Base-by-base conservation (phyloP, 2,797 vertebrate species). In the Tenualosa ilisha region DNA sequence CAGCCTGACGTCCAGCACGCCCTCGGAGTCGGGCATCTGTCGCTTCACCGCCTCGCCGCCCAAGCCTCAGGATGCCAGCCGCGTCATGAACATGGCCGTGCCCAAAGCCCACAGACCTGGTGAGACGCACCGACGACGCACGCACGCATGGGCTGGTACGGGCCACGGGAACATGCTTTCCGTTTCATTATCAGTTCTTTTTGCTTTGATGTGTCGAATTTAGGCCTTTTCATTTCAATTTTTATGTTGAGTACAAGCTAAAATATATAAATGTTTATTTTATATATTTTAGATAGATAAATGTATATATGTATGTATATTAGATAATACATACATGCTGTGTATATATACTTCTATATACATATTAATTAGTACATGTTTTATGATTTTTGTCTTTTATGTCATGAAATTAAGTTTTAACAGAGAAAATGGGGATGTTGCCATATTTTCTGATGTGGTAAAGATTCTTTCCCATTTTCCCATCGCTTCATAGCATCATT, bases 1-100 rank as follows among this genome's bases (percentile, higher is more conserved):
- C 96, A 99, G 98, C 92, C 94, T 99, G 92, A 97, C 98, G 88
- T 99, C 98, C 94, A 99, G 98, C 95, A 99, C 98, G 53, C 98
- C 98, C 0, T 99, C 98, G 22, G 98, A 99, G 93, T 99, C 98
- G 2, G 98, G 98, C 93, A 99, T 99, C 94, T 99, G 98, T 96
- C 95, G 98, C 87, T 99, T 99, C 91, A 99, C 98, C 0, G 98
- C 98, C 0, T 99, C 98, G 0, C 98, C 98, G 13, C 98, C 98
- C 65, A 99, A 99, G 94, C 98, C 98, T 94, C 98, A 99, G 96
- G 98, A 99, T 56, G 97, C 97, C 93, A 98, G 97, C 83, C 94
- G 98, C 81, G 97, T 98, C 93, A 97, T 94, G 95, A 99, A 97
- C 93, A 99, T 99, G 98, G 98, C 97, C 1, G 97, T 96, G 89